phyloP scores from a whole-genome alignment of 2,888 invertebrate genomes.

The Drosophila antonietae region DNA sequence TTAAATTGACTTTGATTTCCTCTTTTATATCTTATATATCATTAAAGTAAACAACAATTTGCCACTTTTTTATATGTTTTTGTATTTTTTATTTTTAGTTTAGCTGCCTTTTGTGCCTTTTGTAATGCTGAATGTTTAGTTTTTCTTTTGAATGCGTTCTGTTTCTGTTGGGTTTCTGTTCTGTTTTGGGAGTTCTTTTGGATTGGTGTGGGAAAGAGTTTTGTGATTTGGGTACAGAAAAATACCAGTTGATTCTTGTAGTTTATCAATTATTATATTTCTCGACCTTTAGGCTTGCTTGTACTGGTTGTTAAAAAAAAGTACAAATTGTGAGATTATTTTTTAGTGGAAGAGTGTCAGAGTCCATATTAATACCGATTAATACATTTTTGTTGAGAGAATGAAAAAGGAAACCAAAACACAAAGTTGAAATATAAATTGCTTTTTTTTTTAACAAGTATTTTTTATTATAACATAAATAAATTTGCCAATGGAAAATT shows the following conservation, averaged over 20 bases:
- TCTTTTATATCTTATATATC: constrained; percentile 1
- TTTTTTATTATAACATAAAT: background rate
- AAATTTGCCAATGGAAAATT: constrained; percentile 34
- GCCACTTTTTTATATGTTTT: constrained; percentile 60
- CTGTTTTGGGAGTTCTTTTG: constrained; percentile 38
- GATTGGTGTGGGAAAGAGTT: constrained; percentile 46
- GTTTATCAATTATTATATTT: constrained; percentile 36
- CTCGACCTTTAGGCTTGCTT: constrained; percentile 33
- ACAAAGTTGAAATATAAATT: background rate
- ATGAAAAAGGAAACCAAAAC: constrained; percentile 10
- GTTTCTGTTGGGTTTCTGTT: constrained; percentile 45
- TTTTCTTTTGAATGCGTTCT: constrained; percentile 32
- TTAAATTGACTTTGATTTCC: constrained; percentile 36
- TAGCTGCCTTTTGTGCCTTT: constrained; percentile 39
- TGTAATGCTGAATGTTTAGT: constrained; percentile 23
- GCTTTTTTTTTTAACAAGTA: background rate
- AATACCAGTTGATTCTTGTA: constrained; percentile 64
- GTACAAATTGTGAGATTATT: constrained; percentile 44
- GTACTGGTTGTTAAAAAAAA: constrained; percentile 32
- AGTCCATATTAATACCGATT: background rate
- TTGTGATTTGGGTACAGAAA: constrained; percentile 53
- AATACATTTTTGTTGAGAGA: constrained; percentile 2
- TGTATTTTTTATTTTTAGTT: constrained; percentile 34
- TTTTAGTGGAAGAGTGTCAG: constrained; percentile 4
- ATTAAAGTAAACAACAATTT: constrained; percentile 72